Evolutionary conservation across 2,113 vertebrate species (phyloP).

Genomic region (Misgurnus anguillicaudatus): DNA sequence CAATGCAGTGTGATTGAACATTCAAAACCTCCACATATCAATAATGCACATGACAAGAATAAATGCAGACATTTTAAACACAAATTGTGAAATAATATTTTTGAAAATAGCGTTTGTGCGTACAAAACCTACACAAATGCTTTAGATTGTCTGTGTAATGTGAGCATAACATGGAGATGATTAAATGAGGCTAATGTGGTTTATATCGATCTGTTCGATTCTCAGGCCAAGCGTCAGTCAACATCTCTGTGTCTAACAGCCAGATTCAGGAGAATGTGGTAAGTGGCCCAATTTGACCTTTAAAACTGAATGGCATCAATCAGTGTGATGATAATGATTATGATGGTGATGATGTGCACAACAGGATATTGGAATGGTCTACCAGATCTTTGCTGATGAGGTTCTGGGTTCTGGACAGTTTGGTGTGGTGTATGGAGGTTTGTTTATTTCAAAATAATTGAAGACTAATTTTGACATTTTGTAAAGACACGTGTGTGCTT

Average conservation of each 20-base stretch:
- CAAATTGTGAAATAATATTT: too few relatives aligned
- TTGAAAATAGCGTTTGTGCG: too few relatives aligned
- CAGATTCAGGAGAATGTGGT: conserved; percentile 91
- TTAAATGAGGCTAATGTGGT: not conserved
- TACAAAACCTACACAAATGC: too few relatives aligned
- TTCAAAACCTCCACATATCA: not conserved
- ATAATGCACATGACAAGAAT: too few relatives aligned
- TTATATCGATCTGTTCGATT: conserved; percentile 37
- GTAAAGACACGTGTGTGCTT: not conserved
- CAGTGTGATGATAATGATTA: not conserved
- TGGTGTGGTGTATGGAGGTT: conserved; percentile 91
- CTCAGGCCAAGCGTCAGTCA: conserved; percentile 86
- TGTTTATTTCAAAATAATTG: conserved; percentile 13
- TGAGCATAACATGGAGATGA: not conserved
- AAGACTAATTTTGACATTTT: not conserved
- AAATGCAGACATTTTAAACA: too few relatives aligned
- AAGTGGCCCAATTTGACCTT: conserved; percentile 48
- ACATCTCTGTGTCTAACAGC: conserved; percentile 89
- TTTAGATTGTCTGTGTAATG: not conserved
- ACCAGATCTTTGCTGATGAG: conserved; percentile 92
- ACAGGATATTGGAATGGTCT: conserved; percentile 87
- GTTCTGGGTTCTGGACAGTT: conserved; percentile 90
- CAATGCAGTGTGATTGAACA: too few relatives aligned
- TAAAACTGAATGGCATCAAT: not conserved
- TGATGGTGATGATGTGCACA: conserved; percentile 36